A percentile compares a stretch with the other conserved stretches of the same genome.
phyloP scores from a whole-genome alignment of 2,797 vertebrate species.

The Rhinichthys osculus region DNA sequence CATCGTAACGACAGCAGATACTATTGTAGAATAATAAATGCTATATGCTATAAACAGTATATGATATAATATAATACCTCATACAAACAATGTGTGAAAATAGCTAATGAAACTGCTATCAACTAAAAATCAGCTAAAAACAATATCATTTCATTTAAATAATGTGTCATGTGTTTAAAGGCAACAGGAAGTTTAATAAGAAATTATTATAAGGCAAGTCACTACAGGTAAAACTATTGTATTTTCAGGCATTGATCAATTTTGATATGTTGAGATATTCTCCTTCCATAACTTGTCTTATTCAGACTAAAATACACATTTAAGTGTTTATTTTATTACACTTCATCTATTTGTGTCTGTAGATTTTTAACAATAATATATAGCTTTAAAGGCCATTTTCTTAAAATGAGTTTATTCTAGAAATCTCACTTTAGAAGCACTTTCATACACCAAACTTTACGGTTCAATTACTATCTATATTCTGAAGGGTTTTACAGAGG shows the following conservation, averaged over 20 bases:
- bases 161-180: neutral
- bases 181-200: neutral
- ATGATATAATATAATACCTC: neutral
- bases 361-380: neutral
- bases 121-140: neutral
- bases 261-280: neutral
- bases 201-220: neutral
- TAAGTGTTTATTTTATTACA: neutral
- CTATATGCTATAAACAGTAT: neutral
- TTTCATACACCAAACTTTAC: no score
- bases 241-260: neutral
- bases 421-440: neutral
- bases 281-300: neutral
- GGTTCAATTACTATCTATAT: neutral
- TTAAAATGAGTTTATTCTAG: neutral
- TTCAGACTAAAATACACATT: neutral
- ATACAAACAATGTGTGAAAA: neutral
- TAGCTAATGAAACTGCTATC: neutral
- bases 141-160: neutral
- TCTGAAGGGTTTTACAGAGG: neutral
- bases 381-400: neutral
- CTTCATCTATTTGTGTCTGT: neutral
- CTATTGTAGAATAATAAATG: slow-evolving; percentile 67
- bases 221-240: neutral
- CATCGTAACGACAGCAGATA: slow-evolving; percentile 83